These are phyloP conservation scores for Anoplolepis gracilipes DNA, from an alignment of 1,140 invertebrate genomes.

Conservation along the genomic window DNA sequence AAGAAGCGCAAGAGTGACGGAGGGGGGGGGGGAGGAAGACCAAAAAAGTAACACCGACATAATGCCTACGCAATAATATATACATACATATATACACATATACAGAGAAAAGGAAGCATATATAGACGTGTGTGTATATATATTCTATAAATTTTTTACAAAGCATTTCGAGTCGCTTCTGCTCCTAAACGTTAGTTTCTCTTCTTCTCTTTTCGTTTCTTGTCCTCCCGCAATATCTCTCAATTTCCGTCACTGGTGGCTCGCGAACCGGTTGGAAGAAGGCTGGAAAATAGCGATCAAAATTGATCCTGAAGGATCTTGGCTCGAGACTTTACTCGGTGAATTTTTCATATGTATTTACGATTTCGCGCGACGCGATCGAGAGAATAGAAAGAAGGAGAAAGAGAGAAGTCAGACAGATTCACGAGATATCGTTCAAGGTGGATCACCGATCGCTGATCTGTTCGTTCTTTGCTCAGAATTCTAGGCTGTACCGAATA, in stretches of 20 bases:
- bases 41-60: slow-evolving; percentile 51
- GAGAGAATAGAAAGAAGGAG: not conserved
- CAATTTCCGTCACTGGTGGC: slow-evolving; percentile 29
- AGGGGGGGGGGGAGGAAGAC: slow-evolving; percentile 9
- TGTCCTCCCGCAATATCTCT: slow-evolving; percentile 54
- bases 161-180: slow-evolving; percentile 69
- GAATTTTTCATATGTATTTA: slow-evolving; percentile 21
- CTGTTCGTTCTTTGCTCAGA: slow-evolving; percentile 75
- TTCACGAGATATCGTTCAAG: slow-evolving; percentile 32
- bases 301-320: not conserved
- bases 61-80: slow-evolving; percentile 73
- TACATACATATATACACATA: slow-evolving; percentile 63
- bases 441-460: slow-evolving; percentile 59
- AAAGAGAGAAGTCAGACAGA: not conserved
- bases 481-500: slow-evolving; percentile 71
- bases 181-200: slow-evolving; percentile 69
- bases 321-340: not conserved
- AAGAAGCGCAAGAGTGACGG: slow-evolving; percentile 52
- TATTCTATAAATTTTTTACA: slow-evolving; percentile 75
- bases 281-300: not conserved
- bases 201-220: slow-evolving; percentile 71
- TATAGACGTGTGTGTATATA: slow-evolving; percentile 24
- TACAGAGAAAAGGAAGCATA: not conserved
- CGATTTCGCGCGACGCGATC: not conserved
- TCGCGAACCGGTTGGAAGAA: not conserved